Base-by-base conservation (phyloP, 92 coral and sea anemone species). In the Pocillopora meandrina region DNA sequence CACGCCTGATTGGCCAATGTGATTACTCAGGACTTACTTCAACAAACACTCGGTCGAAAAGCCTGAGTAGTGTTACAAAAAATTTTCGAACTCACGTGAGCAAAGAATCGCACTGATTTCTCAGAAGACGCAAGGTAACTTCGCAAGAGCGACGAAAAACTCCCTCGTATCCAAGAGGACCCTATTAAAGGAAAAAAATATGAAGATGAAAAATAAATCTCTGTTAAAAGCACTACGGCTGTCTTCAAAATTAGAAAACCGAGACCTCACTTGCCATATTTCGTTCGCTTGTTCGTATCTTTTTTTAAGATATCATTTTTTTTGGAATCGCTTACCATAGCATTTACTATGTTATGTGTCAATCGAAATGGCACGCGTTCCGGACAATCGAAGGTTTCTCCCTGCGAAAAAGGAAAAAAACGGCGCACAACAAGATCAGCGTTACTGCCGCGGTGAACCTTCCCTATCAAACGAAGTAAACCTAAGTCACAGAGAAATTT, bases 91-190 rank as follows among this genome's bases (percentile, higher is more conserved):
- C 92, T 87, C 55, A 89, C 98, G 93, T 94, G 55, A 94, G 76
- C 36, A 94, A 76, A 13, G 99, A 96, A 85, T 96, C 99, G 26
- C 98, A 92, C 81, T 96, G 99, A 62, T 89, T 95, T 75, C 99
- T 85, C 90, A 96, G 90, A 34, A 94, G 90, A 65, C 98, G 80
- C 16, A 96, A 83, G 0, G 99, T 92, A 13, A 96, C 99, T 84
- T 96, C 99, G 85, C 99, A 96, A 1, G 99, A 96, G 10, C 99
- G 96, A 56, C 99, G 99, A 72, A 83, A 96, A 64, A 94, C 94
- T 1, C 99, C 98, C 78, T 96, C 99, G 80, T 85, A 96, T 57
- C 97, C 99, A 18, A 96, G 96, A 55, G 95, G 97, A 60, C 99
- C 99, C 99, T 96, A 36, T 9, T 15, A 23, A 80, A 20, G 47